Percentiles rank a stretch among this genome's conserved stretches.
These are phyloP conservation scores for Ophiothrix spiculata DNA, from an alignment of 35 echinoderm and acorn worm species.

Conservation along the genomic window DNA sequence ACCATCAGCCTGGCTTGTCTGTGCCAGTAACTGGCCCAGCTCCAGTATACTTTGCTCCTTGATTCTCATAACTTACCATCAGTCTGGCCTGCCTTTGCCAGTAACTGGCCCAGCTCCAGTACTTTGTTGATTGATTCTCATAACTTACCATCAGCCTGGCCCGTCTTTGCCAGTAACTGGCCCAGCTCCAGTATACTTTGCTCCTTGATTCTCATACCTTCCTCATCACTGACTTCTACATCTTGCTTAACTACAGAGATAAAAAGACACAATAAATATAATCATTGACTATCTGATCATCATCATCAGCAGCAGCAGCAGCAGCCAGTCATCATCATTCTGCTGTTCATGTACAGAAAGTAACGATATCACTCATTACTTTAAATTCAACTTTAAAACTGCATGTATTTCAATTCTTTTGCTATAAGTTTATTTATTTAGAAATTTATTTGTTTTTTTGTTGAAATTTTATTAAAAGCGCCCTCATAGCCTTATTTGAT, in stretches of 20 bases:
- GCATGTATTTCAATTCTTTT: too few relatives aligned
- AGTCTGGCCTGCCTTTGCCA: conserved; percentile 71
- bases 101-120: conserved; percentile 59
- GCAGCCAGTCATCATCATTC: background rate
- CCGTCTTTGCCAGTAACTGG: conserved; percentile 71
- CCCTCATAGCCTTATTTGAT: too few relatives aligned
- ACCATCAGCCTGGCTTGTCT: conserved; percentile 94
- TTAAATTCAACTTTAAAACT: too few relatives aligned
- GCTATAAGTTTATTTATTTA: too few relatives aligned
- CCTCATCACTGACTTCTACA: conserved; percentile 67
- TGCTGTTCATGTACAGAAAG: background rate
- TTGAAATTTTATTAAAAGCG: too few relatives aligned
- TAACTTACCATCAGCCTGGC: conserved; percentile 88
- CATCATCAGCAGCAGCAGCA: background rate
- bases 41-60: conserved; percentile 87
- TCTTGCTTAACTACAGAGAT: conserved; percentile 72
- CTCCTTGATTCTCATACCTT: conserved; percentile 78
- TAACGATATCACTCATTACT: background rate
- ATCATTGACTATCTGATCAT: background rate
- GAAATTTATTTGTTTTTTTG: too few relatives aligned
- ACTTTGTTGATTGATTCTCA: conserved; percentile 85
- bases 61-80: conserved; percentile 74
- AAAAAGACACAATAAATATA: conserved; percentile 29
- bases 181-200: conserved; percentile 86
- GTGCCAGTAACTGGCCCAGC: conserved; percentile 63